Evolutionary conservation across 2,113 vertebrate genomes (phyloP).

Genomic region (Rhea americana): DNA sequence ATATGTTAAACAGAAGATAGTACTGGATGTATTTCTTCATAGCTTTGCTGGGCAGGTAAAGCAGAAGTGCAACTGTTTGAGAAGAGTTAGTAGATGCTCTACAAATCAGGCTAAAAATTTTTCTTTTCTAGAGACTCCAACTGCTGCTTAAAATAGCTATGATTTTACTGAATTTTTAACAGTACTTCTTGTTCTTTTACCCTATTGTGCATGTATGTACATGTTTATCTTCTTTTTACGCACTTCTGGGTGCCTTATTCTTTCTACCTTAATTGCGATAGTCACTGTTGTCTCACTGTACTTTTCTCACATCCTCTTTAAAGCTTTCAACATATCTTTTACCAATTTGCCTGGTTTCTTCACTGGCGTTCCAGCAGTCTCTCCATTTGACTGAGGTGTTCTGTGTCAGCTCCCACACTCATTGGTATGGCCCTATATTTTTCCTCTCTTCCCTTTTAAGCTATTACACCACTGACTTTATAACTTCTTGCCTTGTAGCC

Average conservation of each 20-base stretch:
- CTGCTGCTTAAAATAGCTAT: not conserved
- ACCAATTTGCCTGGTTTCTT: not conserved
- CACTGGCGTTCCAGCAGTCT: accelerated
- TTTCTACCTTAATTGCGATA: not conserved
- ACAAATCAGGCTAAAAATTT: not conserved
- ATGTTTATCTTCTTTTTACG: not conserved
- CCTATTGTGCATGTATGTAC: not conserved
- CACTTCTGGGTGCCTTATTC: not conserved
- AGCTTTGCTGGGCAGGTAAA: not conserved
- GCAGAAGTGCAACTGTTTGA: not conserved
- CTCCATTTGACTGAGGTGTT: not conserved
- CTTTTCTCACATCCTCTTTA: not conserved
- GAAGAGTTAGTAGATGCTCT: not conserved
- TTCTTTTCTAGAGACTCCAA: not conserved
- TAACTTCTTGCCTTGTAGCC: not conserved
- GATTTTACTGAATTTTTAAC: not conserved
- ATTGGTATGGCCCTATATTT: not conserved
- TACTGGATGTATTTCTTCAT: not conserved
- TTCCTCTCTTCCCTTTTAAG: not conserved
- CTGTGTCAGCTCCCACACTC: not conserved
- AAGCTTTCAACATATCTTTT: not conserved
- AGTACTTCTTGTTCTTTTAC: not conserved
- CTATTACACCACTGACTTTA: not conserved
- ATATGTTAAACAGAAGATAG: not conserved
- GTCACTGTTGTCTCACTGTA: not conserved